Base-by-base conservation (phyloP, 2,888 invertebrate genomes). In the Drosophila dives region DNA sequence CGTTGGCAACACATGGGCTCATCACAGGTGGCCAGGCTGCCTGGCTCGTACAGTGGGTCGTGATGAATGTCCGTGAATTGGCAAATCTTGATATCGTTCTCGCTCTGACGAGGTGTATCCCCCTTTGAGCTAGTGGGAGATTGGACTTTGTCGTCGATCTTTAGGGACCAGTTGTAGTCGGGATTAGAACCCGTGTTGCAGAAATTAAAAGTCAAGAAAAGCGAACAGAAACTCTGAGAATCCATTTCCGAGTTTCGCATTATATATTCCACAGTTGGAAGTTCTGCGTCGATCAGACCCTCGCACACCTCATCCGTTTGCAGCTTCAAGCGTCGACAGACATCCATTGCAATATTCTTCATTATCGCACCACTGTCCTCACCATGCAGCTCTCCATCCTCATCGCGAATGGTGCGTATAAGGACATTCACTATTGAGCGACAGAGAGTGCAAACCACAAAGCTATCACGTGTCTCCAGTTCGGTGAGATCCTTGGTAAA, bases 1-100 rank as follows among this genome's bases (percentile, higher is more conserved):
- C 87, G 83, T 53, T 96, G 94, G 90, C 98, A 98, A 90, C 98
- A 98, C 6, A 96, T 93, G 2, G 97, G 96, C 79, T 96, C 96
- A 0, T 94, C 94, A 90, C 98, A 98, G 4, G 94, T 93, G 0
- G 96, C 95, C 55, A 95, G 95, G 0, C 95, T 94, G 34, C 94
- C 95, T 0, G 95, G 94, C 77, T 94, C 94, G 90, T 98, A 98
- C 2, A 94, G 90, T 0, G 96, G 95, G 92, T 98, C 98, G 60
- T 96, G 95, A 90, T 98, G 98, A 33, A 97, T 94, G 89, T 98
- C 93, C 11, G 86, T 82, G 23, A 93, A 65, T 29, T 93, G 93
- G 10, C 93, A 81, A 45, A 93, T 88, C 32, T 83, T 78, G 4
- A 92, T 23, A 51, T 91, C 89, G 2, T 69, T 73, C 0, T 63